A percentile compares a stretch with the other conserved stretches of the same genome.
Evolutionary conservation across 2,113 vertebrate genomes (phyloP).

Genomic region (Prolemur simus): DNA sequence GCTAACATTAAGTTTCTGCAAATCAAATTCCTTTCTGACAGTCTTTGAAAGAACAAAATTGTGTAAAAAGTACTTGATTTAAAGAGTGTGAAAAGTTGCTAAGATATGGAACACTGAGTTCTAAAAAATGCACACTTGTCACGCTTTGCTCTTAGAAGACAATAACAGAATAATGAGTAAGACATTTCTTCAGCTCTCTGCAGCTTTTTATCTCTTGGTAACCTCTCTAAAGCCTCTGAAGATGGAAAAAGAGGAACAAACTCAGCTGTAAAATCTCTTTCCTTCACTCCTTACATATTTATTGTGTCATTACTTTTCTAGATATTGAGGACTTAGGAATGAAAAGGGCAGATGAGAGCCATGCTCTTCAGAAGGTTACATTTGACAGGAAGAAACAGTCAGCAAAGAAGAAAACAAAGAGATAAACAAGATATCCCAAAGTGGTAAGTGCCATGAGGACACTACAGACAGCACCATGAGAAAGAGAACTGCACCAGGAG

Average conservation of each 20-base stretch:
- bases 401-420: neutral
- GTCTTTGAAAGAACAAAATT: conserved; percentile 40
- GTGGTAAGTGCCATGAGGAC: neutral
- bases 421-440: neutral
- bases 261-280: neutral
- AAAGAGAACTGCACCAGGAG: fast-evolving
- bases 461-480: neutral
- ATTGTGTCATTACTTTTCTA: neutral
- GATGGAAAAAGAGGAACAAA: neutral
- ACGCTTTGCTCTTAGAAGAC: neutral
- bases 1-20: conserved; percentile 34
- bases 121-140: neutral
- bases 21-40: conserved; percentile 44
- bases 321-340: neutral
- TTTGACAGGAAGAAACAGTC: neutral
- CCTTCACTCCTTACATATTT: neutral
- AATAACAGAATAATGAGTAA: conserved; percentile 45
- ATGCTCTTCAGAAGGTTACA: neutral
- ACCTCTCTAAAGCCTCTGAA: neutral
- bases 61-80: conserved; percentile 19
- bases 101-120: conserved; percentile 49
- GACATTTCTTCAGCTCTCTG: neutral
- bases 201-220: neutral
- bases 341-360: neutral
- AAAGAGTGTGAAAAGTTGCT: conserved; percentile 45